Evolutionary conservation across 92 coral and sea anemone genomes (phyloP).

Genomic region (Scolanthus callimorphus): DNA sequence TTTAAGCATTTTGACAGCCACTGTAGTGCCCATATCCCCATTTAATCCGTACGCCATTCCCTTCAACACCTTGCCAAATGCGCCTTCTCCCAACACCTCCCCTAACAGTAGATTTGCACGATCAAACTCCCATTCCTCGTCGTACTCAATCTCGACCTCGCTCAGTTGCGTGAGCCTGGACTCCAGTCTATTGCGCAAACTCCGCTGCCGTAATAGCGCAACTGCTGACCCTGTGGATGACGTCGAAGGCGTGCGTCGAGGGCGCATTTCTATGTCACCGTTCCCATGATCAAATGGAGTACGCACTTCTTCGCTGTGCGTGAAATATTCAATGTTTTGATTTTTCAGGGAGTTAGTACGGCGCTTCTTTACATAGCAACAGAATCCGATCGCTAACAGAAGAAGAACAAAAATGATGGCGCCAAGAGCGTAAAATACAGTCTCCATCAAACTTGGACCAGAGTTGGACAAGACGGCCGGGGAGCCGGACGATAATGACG

Average conservation of each 20-base stretch:
- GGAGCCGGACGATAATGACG: not conserved
- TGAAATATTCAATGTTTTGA: slow-evolving; percentile 27
- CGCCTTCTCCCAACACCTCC: slow-evolving; percentile 91
- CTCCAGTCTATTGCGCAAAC: slow-evolving; percentile 58
- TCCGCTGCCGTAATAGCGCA: slow-evolving; percentile 47
- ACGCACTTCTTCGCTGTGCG: slow-evolving; percentile 9
- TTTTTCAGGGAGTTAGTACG: not conserved
- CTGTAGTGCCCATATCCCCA: slow-evolving; percentile 25
- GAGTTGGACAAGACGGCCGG: not conserved
- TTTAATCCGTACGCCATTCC: slow-evolving; percentile 63
- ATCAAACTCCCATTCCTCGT: slow-evolving; percentile 86
- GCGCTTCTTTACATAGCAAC: slow-evolving; percentile 8
- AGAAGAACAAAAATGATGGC: not conserved
- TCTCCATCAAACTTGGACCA: not conserved
- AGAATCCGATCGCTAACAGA: not conserved
- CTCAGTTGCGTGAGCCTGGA: slow-evolving; percentile 63
- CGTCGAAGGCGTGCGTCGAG: slow-evolving; percentile 42
- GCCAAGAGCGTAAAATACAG: not conserved
- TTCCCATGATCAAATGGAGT: too few species aligned
- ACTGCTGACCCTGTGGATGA: slow-evolving; percentile 64
- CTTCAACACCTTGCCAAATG: slow-evolving; percentile 85
- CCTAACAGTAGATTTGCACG: slow-evolving; percentile 57
- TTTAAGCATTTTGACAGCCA: slow-evolving; percentile 95
- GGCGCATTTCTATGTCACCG: too few species aligned
- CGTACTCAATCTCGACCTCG: slow-evolving; percentile 71